Percentiles rank a stretch among this genome's conserved stretches.
phyloP scores from a whole-genome alignment of 1,140 invertebrate genomes.

The Euwallacea fornicatus region DNA sequence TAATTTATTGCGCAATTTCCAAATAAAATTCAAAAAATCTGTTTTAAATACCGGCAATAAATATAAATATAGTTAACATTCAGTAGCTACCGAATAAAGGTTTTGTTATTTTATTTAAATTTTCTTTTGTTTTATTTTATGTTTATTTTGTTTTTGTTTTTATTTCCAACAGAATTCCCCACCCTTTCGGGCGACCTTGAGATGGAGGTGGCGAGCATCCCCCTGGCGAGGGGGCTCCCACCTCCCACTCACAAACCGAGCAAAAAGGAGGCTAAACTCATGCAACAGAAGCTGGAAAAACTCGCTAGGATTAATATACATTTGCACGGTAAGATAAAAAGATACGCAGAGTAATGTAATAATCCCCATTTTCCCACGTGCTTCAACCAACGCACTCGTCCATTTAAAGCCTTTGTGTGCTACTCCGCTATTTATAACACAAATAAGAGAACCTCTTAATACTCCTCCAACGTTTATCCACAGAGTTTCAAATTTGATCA shows the following conservation, averaged over 20 bases:
- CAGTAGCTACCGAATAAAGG: neutral
- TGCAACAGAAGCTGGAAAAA: constrained; percentile 69
- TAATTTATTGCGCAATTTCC: too few relatives aligned
- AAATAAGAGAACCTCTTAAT: too few relatives aligned
- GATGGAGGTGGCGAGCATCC: constrained; percentile 54
- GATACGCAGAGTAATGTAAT: too few relatives aligned
- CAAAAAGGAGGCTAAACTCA: constrained; percentile 63
- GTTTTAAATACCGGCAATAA: too few relatives aligned
- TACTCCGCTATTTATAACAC: too few relatives aligned
- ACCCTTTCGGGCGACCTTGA: constrained; percentile 46
- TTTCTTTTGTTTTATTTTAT: constrained; percentile 20
- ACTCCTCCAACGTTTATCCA: too few relatives aligned
- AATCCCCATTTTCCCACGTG: too few relatives aligned
- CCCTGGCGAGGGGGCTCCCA: constrained; percentile 45
- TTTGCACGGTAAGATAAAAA: constrained; percentile 72
- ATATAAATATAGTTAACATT: neutral
- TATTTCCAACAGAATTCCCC: constrained; percentile 47
- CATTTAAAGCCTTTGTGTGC: too few relatives aligned
- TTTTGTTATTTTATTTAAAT: neutral
- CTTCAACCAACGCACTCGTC: too few relatives aligned
- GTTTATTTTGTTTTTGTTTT: constrained; percentile 49
- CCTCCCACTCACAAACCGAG: constrained; percentile 50
- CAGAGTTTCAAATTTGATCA: too few relatives aligned
- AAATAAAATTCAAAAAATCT: too few relatives aligned
- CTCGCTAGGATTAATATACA: constrained; percentile 83